Percentiles rank a stretch among this genome's conserved stretches.
phyloP scores from a whole-genome alignment of 2,888 invertebrate species.

The Crematogaster levior region DNA sequence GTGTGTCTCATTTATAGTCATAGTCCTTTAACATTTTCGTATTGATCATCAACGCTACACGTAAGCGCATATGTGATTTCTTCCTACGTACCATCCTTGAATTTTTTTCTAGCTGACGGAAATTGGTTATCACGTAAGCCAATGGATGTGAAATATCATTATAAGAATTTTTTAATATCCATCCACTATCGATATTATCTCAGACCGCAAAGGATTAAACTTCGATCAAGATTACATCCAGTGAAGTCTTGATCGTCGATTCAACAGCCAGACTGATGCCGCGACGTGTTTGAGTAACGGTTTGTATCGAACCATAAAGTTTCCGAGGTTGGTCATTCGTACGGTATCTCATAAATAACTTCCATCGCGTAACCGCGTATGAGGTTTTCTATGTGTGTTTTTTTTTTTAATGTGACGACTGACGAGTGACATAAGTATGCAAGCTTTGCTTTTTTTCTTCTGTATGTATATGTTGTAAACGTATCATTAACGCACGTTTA shows the following conservation, averaged over 20 bases:
- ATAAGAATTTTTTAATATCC: conserved; percentile 74
- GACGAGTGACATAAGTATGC: not conserved
- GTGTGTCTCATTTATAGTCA: not conserved
- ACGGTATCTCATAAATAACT: conserved; percentile 74
- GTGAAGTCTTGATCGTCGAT: conserved; percentile 65
- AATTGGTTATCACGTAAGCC: not conserved
- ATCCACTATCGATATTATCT: conserved; percentile 67
- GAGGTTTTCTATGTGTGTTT: conserved; percentile 59
- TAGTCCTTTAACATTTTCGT: not conserved
- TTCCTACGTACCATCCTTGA: not conserved
- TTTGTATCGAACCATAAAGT: conserved; percentile 71
- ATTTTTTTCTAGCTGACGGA: not conserved
- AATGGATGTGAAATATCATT: conserved; percentile 57
- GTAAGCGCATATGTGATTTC: not conserved
- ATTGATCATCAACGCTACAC: not conserved
- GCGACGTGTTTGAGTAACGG: conserved; percentile 77
- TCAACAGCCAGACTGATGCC: conserved; percentile 51
- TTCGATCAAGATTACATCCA: conserved; percentile 76
- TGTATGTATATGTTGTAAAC: not conserved
- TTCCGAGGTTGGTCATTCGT: conserved; percentile 72
- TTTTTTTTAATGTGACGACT: conserved; percentile 32
- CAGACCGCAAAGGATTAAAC: conserved; percentile 66
- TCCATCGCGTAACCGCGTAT: conserved; percentile 60
- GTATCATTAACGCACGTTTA: not conserved
- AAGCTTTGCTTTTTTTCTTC: not conserved